These are phyloP conservation scores for Varanus salvator DNA, from an alignment of 2,113 vertebrate species.

Conservation along the genomic window DNA sequence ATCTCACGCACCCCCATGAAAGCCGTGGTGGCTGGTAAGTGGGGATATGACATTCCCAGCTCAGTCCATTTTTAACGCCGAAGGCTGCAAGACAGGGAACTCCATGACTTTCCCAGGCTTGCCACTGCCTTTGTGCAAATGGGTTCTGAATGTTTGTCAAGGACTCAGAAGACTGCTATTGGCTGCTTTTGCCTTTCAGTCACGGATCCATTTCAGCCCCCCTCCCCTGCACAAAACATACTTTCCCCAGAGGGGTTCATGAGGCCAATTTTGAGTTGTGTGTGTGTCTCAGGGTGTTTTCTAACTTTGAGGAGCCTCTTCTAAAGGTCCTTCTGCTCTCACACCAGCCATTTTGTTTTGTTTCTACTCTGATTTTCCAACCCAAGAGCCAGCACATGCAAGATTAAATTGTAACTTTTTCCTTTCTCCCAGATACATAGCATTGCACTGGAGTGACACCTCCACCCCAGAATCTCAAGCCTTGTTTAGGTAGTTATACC, in stretches of 20 bases:
- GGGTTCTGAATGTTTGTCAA: neutral
- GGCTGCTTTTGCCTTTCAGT: neutral
- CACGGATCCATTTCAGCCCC: neutral
- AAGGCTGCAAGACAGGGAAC: neutral
- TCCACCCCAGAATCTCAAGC: neutral
- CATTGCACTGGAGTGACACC: too few relatives aligned
- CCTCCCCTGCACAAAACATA: neutral
- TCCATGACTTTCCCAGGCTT: neutral
- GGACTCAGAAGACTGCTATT: neutral
- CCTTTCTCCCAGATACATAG: neutral
- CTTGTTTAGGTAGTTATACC: neutral
- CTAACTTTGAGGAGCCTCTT: neutral
- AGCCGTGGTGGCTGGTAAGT: slow-evolving; percentile 77
- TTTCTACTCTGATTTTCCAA: neutral
- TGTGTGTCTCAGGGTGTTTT: neutral
- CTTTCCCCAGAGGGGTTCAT: neutral
- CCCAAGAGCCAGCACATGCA: neutral
- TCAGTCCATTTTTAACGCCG: neutral
- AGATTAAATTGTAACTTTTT: neutral
- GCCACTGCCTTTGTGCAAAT: neutral
- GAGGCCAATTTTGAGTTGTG: too few relatives aligned
- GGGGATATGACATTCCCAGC: neutral
- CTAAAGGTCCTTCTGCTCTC: neutral
- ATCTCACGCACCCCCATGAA: slow-evolving; percentile 88
- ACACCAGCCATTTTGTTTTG: neutral